Conservation (phyloP, 2,888 invertebrate genomes). For the Lamproptera curius region DNA sequence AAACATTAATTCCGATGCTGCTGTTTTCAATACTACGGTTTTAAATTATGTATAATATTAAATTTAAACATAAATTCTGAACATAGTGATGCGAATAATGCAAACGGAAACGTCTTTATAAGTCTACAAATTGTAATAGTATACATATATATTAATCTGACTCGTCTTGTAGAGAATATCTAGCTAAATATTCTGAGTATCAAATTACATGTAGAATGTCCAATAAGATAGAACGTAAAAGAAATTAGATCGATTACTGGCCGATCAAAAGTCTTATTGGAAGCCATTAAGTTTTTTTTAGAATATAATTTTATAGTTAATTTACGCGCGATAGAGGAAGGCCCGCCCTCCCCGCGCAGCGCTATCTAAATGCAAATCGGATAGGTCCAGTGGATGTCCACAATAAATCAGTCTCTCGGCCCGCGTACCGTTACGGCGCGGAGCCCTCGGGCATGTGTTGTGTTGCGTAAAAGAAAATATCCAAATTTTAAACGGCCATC, state of each 20-base stretch:
- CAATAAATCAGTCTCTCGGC: slow-evolving; percentile 67
- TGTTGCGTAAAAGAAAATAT: slow-evolving; percentile 28
- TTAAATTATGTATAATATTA: no score
- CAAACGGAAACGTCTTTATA: no score
- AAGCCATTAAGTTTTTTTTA: slow-evolving; percentile 38
- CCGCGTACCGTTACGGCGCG: slow-evolving; percentile 51
- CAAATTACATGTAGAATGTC: neutral
- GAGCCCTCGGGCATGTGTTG: slow-evolving; percentile 35
- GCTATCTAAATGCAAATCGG: slow-evolving; percentile 78
- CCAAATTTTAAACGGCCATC: neutral
- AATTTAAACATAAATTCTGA: no score
- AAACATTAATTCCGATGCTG: no score
- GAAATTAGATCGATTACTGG: slow-evolving; percentile 12
- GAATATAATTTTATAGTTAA: slow-evolving; percentile 62
- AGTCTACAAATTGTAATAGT: no score
- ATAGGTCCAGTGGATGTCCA: slow-evolving; percentile 71
- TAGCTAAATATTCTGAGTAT: no score
- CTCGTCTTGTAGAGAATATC: no score
- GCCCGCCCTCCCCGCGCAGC: slow-evolving; percentile 39
- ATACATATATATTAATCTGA: no score
- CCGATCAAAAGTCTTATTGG: slow-evolving; percentile 22
- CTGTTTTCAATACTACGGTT: no score
- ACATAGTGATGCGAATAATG: no score
- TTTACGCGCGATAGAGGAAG: slow-evolving; percentile 66
- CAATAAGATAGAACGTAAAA: slow-evolving; percentile 2